phyloP scores from a whole-genome alignment of 2,113 vertebrate genomes.

The Neolamprologus modestus region DNA sequence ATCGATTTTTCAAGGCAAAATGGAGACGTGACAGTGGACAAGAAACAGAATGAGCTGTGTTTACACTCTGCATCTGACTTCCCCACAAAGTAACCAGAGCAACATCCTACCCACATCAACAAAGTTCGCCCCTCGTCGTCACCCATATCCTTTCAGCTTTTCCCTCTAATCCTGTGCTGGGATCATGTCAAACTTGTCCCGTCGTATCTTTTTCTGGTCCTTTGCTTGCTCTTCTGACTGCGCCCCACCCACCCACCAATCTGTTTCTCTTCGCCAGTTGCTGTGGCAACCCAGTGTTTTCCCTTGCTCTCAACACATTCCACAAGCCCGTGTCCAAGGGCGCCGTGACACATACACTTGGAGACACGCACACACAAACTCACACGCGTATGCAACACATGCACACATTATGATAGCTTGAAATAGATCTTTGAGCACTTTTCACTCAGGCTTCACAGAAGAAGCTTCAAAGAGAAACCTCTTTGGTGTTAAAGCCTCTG shows the following conservation, averaged over 20 bases:
- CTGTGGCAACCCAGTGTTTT: constrained; percentile 69
- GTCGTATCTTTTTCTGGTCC: background rate
- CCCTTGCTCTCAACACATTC: constrained; percentile 67
- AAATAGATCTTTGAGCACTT: constrained; percentile 17
- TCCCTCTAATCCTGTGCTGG: background rate
- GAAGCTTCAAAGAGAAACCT: background rate
- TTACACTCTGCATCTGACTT: constrained; percentile 19
- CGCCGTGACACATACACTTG: constrained; percentile 42
- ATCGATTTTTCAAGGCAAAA: background rate
- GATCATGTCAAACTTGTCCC: background rate
- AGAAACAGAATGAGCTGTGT: constrained; percentile 3
- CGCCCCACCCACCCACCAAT: background rate
- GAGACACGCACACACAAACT: background rate
- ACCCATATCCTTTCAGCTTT: background rate
- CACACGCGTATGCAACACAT: background rate
- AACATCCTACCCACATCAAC: background rate
- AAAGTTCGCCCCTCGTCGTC: background rate
- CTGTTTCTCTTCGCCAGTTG: constrained; percentile 46
- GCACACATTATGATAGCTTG: background rate
- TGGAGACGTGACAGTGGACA: constrained; percentile 9
- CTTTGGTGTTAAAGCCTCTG: background rate
- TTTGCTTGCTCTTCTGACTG: background rate
- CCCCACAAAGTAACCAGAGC: constrained; percentile 2
- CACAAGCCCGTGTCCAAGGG: constrained; percentile 58
- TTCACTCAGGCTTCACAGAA: background rate